Conservation (phyloP, 2,888 invertebrate species). For the Callosobruchus maculatus region DNA sequence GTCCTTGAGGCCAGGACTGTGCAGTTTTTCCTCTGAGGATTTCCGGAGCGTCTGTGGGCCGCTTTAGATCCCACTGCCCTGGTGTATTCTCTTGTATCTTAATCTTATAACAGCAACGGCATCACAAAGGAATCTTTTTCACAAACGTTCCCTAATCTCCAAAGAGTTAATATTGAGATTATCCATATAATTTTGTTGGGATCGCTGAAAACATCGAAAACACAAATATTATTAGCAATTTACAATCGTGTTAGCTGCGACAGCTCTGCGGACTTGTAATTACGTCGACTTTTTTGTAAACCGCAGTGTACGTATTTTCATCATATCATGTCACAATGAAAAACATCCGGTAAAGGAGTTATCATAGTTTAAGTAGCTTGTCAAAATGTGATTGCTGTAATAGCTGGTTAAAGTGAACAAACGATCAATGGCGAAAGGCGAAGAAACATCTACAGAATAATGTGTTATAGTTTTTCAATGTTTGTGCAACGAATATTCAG, state of each 20-base stretch:
- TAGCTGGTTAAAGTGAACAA: background rate
- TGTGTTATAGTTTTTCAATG: background rate
- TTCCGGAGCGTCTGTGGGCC: too few species aligned
- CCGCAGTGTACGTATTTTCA: background rate
- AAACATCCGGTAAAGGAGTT: background rate
- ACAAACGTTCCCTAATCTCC: too few species aligned
- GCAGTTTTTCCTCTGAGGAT: too few species aligned
- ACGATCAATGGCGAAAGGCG: background rate
- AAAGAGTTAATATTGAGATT: too few species aligned
- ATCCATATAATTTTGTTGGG: too few species aligned
- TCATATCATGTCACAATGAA: background rate
- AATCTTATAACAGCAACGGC: too few species aligned
- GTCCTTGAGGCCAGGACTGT: too few species aligned
- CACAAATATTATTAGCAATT: too few species aligned
- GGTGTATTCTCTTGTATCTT: too few species aligned
- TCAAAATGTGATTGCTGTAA: background rate
- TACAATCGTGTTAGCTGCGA: background rate
- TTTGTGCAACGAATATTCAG: background rate
- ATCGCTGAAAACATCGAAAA: too few species aligned
- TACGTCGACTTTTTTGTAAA: background rate
- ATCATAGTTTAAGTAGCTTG: background rate
- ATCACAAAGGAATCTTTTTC: too few species aligned
- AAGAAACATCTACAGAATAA: background rate
- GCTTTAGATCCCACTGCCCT: too few species aligned
- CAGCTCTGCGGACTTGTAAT: background rate